Conservation (phyloP, 1,140 invertebrate species). For the Drusus annulatus region DNA sequence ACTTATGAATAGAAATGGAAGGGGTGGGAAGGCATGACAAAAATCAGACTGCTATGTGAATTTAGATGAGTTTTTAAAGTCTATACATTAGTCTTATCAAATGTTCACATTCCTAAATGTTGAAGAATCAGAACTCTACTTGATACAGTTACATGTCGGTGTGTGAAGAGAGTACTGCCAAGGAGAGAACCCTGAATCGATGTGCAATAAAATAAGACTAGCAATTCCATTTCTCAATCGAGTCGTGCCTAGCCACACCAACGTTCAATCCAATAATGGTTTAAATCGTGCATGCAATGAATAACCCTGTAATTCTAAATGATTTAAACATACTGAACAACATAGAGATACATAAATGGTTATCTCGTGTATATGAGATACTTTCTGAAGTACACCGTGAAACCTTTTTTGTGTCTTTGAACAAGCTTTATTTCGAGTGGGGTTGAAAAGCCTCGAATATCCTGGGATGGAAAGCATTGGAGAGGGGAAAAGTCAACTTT, state of each 20-base stretch:
- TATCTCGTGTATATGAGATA: background rate
- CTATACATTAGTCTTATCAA: slow-evolving; percentile 3
- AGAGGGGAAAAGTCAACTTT: slow-evolving; percentile 56
- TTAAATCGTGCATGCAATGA: background rate
- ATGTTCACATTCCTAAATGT: background rate
- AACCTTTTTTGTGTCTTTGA: background rate
- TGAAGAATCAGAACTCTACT: too few relatives aligned
- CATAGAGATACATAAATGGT: background rate
- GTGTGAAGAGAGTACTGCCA: too few relatives aligned
- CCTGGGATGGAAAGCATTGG: slow-evolving; percentile 54
- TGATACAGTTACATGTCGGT: too few relatives aligned
- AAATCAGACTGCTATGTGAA: background rate
- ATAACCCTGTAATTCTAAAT: slow-evolving; percentile 30
- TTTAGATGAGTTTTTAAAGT: background rate
- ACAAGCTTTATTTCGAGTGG: background rate
- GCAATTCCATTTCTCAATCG: background rate
- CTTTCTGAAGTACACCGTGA: too few relatives aligned
- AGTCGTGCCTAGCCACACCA: background rate
- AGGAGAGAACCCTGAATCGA: too few relatives aligned
- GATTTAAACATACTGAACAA: background rate
- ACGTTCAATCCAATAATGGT: slow-evolving; percentile 1
- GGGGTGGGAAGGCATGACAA: slow-evolving; percentile 6
- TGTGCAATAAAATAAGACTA: slow-evolving; percentile 6
- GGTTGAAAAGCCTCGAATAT: slow-evolving; percentile 38
- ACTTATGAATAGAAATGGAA: background rate